Conservation (phyloP, 2,797 vertebrate genomes). For the Bradypus variegatus region DNA sequence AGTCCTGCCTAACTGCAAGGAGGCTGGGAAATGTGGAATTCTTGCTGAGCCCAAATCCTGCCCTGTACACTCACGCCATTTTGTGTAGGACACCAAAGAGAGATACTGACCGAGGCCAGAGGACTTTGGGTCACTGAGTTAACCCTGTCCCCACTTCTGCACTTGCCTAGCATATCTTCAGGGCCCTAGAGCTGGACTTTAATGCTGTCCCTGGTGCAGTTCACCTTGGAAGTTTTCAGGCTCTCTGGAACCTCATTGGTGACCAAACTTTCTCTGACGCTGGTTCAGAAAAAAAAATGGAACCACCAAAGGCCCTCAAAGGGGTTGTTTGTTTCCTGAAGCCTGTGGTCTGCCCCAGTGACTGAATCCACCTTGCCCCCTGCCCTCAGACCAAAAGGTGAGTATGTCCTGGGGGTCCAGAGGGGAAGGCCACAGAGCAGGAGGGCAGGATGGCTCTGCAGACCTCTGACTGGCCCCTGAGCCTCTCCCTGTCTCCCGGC, state of each 20-base stretch:
- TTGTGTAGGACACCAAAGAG: not conserved
- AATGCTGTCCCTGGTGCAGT: fast-evolving
- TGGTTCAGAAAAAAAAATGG: not conserved
- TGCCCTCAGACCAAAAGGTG: not conserved
- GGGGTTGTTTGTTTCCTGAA: not conserved
- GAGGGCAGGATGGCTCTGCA: not conserved
- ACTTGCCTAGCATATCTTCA: not conserved
- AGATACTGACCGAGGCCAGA: not conserved
- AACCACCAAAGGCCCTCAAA: not conserved
- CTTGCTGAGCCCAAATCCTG: not conserved
- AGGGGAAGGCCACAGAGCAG: too few species aligned
- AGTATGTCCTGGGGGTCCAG: too few species aligned
- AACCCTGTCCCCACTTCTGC: not conserved
- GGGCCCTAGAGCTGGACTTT: too few species aligned
- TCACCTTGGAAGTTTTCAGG: not conserved
- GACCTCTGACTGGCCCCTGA: not conserved
- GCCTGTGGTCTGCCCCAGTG: not conserved
- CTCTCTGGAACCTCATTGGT: not conserved
- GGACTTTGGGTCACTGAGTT: not conserved
- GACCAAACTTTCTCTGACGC: too few species aligned
- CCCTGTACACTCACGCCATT: too few species aligned
- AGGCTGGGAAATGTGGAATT: too few species aligned
- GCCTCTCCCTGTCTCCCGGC: not conserved
- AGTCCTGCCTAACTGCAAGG: not conserved
- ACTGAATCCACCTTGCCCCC: too few species aligned